A percentile compares a stretch with the other conserved stretches of the same genome.
phyloP scores from a whole-genome alignment of 2,888 invertebrate genomes.

The Hirtodrosophila confusa region DNA sequence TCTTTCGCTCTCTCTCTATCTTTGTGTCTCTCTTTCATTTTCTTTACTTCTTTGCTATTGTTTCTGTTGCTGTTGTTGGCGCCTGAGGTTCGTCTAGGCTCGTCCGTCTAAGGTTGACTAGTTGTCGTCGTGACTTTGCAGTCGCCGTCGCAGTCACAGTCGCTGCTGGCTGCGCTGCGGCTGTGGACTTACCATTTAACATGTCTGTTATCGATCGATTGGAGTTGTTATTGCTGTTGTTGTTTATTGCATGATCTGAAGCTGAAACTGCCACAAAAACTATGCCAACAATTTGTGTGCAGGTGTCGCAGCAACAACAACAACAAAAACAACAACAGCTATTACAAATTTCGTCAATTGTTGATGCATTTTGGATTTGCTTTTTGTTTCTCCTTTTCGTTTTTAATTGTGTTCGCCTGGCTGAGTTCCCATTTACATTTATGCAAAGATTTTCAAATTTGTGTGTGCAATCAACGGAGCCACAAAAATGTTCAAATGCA shows the following conservation, averaged over 20 bases:
- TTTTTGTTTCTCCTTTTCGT: conserved; percentile 3
- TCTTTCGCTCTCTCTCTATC: conserved; percentile 20
- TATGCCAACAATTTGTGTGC: conserved; percentile 55
- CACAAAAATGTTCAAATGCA: conserved; percentile 45
- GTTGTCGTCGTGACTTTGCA: conserved; percentile 18
- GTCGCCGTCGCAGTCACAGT: conserved; percentile 10
- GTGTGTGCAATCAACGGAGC: conserved; percentile 45
- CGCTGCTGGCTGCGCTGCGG: conserved; percentile 12
- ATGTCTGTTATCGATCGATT: conserved; percentile 54
- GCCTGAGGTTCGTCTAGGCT: conserved; percentile 26
- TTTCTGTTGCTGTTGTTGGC: conserved; percentile 31
- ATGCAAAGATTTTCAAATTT: conserved; percentile 52
- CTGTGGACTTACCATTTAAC: conserved; percentile 39
- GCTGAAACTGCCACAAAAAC: conserved; percentile 39
- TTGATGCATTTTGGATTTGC: conserved; percentile 22
- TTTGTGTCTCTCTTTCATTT: conserved; percentile 1
- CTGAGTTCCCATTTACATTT: conserved; percentile 40
- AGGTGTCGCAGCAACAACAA: conserved; percentile 36
- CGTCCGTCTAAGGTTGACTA: conserved; percentile 52
- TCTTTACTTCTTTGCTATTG: conserved; percentile 12
- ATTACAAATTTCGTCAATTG: conserved; percentile 30
- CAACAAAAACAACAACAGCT: conserved; percentile 9
- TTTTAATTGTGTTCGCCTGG: conserved; percentile 41
- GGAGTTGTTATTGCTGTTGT: conserved; percentile 28
- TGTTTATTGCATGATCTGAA: conserved; percentile 7